Conservation (phyloP, 2,888 invertebrate genomes). For the Brassicogethes aeneus region DNA sequence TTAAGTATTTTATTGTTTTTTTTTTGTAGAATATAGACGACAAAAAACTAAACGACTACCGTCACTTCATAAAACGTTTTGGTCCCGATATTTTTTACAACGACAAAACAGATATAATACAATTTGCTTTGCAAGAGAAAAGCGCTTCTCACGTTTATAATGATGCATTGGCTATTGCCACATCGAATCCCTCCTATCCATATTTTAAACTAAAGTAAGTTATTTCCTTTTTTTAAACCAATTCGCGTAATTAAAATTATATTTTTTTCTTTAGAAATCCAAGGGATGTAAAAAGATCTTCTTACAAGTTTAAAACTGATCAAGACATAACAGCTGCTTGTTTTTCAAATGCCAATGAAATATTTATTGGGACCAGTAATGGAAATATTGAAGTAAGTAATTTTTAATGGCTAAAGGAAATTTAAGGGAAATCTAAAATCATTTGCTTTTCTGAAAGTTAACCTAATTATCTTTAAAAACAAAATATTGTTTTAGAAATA, state of each 20-base stretch:
- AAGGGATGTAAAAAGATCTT: conserved; percentile 25
- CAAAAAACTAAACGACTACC: neutral
- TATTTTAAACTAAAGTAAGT: conserved; percentile 57
- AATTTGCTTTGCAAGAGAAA: conserved; percentile 60
- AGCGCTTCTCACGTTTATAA: conserved; percentile 48
- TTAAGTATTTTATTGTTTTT: too few relatives aligned
- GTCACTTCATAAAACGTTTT: conserved; percentile 48
- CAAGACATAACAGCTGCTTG: conserved; percentile 49
- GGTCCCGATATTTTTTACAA: conserved; percentile 55
- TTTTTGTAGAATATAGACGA: too few relatives aligned
- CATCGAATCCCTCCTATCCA: conserved; percentile 41
- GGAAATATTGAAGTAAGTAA: conserved; percentile 45
- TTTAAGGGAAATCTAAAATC: too few relatives aligned
- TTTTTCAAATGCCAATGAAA: conserved; percentile 43
- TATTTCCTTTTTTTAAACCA: conserved; percentile 4
- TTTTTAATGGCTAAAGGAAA: conserved; percentile 12
- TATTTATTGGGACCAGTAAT: conserved; percentile 42
- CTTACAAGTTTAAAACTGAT: conserved; percentile 49
- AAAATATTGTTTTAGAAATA: conserved; percentile 46
- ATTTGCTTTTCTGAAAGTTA: too few relatives aligned
- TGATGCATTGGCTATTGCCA: conserved; percentile 40
- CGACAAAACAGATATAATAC: conserved; percentile 55
- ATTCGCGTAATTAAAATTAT: neutral
- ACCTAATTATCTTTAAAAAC: too few relatives aligned
- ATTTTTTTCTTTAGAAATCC: conserved; percentile 20